Evolutionary conservation across 2,797 vertebrate genomes (phyloP).

Genomic region (Myotis planiceps): DNA sequence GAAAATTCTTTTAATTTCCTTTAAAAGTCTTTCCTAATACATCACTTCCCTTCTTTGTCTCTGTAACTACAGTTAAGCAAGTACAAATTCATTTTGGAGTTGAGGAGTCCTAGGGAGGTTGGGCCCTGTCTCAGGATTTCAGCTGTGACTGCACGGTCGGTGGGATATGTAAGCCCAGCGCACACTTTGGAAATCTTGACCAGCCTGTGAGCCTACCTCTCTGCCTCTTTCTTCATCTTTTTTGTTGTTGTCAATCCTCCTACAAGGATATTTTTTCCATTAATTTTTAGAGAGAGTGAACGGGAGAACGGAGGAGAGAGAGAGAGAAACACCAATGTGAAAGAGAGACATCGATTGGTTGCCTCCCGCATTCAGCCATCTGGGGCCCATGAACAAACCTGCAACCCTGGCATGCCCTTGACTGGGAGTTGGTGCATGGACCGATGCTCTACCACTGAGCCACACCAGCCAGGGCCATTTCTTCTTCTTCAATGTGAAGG

Average conservation of each 20-base stretch:
- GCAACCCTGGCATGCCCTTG: no score
- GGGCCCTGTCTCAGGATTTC: background rate
- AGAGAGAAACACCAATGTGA: no score
- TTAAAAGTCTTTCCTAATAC: background rate
- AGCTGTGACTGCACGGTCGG: background rate
- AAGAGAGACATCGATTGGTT: no score
- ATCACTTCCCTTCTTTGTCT: background rate
- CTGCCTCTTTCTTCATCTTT: background rate
- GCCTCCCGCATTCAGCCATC: no score
- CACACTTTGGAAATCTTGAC: background rate
- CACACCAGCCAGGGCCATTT: background rate
- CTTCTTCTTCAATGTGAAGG: background rate
- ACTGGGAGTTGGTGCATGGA: no score
- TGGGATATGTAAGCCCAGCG: background rate
- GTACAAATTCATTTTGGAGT: background rate
- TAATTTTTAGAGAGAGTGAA: no score
- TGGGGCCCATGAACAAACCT: no score
- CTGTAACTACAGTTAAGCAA: background rate
- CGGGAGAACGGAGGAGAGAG: no score
- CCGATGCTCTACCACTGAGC: no score
- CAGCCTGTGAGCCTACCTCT: background rate
- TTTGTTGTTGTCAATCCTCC: no score
- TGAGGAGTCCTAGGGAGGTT: background rate
- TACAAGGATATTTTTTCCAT: no score
- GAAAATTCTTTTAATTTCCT: background rate